These are phyloP conservation scores for Phymorhynchus buccinoides DNA, from an alignment of 1,140 invertebrate genomes.

Conservation along the genomic window DNA sequence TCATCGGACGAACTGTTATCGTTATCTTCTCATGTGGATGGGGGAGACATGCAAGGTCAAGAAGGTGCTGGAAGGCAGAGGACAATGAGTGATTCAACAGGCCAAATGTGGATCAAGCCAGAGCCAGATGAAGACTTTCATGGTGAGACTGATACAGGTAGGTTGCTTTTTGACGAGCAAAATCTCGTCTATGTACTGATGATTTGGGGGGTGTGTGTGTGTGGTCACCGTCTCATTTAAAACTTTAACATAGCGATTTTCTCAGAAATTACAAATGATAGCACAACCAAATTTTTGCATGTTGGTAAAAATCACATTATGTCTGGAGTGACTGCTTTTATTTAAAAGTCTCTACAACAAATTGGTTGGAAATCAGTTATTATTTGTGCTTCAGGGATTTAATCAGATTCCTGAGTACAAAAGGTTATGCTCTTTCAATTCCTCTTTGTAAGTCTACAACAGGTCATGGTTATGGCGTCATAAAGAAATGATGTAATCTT, in stretches of 20 bases:
- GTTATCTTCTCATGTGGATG: slow-evolving; percentile 29
- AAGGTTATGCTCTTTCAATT: too few relatives aligned
- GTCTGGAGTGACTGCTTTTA: too few relatives aligned
- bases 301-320: too few relatives aligned
- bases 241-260: too few relatives aligned
- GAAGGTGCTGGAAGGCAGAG: not conserved
- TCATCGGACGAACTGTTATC: slow-evolving; percentile 28
- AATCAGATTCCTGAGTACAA: not conserved
- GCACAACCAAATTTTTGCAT: too few relatives aligned
- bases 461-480: too few relatives aligned
- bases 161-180: not conserved
- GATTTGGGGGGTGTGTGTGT: too few relatives aligned
- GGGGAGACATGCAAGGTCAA: not conserved
- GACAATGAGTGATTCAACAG: not conserved
- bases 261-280: too few relatives aligned
- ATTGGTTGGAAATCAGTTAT: too few relatives aligned
- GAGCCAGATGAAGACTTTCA: not conserved
- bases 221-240: not conserved
- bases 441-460: too few relatives aligned
- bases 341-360: too few relatives aligned
- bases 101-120: slow-evolving; percentile 29
- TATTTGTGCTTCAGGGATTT: not conserved
- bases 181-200: not conserved
- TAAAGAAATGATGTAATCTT: too few relatives aligned
- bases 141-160: slow-evolving; percentile 22